Evolutionary conservation across 2,797 vertebrate species (phyloP), one percentile per base, ranked within the genome.

Genomic region (Sebastolobus alascanus): DNA sequence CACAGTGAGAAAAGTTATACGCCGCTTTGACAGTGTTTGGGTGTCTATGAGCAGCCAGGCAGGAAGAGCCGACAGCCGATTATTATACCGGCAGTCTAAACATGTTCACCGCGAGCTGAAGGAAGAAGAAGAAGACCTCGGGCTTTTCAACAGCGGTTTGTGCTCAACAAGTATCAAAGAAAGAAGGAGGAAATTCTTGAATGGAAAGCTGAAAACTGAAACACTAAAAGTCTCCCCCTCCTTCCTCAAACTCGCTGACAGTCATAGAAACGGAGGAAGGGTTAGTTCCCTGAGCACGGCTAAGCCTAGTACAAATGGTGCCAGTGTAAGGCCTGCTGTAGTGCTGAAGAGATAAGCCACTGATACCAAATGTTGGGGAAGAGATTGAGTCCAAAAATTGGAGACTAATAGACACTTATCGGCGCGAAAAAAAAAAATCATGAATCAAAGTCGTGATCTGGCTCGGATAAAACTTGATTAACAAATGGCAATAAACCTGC

Each of bases 271-370:
- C 80, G 85, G 87, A 90, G 91, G 65, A 87, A 94, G 94, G 93
- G 93, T 94, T 94, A 95, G 93, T 83, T 94, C 86, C 90, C 92
- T 90, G 93, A 94, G 92, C 93, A 92, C 88, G 89, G 89, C 93
- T 93, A 94, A 95, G 93, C 93, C 93, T 85, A 84, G 88, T 91
- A 94, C 94, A 94, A 94, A 93, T 94, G 92, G 93, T 94, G 94
- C 94, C 94, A 95, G 93, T 95, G 93, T 94, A 93, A 92, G 93
- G 92, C 92, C 93, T 93, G 94, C 93, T 94, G 93, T 93, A 94
- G 92, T 87, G 88, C 94, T 93, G 93, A 93, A 89, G 92, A 93
- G 92, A 93, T 95, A 94, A 94, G 93, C 93, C 93, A 89, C 89
- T 83, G 89, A 92, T 90, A 93, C 91, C 93, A 93, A 94, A 94